phyloP scores from a whole-genome alignment of 2,888 invertebrate genomes.

The Ecdyonurus torrentis region DNA sequence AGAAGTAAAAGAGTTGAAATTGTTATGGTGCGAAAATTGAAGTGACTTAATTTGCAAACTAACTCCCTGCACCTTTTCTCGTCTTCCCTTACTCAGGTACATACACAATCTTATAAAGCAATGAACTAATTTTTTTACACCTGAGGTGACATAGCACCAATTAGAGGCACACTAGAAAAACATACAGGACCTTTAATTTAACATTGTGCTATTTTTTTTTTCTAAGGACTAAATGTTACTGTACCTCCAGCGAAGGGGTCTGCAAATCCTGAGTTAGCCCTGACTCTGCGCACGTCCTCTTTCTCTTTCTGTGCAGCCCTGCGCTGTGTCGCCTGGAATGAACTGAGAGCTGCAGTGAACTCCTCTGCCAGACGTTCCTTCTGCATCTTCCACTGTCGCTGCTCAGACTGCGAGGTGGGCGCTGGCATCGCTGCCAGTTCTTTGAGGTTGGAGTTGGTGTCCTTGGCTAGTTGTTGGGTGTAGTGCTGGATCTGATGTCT shows the following conservation, averaged over 20 bases:
- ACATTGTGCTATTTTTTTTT: not conserved
- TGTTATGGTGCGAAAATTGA: too few relatives aligned
- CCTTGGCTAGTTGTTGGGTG: conserved; percentile 85
- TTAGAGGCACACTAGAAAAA: too few relatives aligned
- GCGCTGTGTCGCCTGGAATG: conserved; percentile 73
- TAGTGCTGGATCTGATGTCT: conserved; percentile 91
- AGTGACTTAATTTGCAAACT: too few relatives aligned
- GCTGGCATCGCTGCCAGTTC: conserved; percentile 51
- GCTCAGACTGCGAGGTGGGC: conserved; percentile 40
- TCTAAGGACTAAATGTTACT: conserved; percentile 4
- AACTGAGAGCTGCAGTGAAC: conserved; percentile 74
- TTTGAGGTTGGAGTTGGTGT: conserved; percentile 74
- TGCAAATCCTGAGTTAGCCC: conserved; percentile 39
- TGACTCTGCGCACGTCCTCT: conserved; percentile 65
- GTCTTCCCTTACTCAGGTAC: too few relatives aligned
- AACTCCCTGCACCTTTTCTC: too few relatives aligned
- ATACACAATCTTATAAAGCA: too few relatives aligned
- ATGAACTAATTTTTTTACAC: too few relatives aligned
- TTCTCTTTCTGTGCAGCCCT: conserved; percentile 81
- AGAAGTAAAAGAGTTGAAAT: too few relatives aligned
- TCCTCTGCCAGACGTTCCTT: conserved; percentile 82
- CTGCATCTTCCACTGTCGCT: conserved; percentile 71
- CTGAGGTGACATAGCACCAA: too few relatives aligned
- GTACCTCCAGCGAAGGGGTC: conserved; percentile 38
- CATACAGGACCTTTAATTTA: too few relatives aligned